These are phyloP conservation scores for Amiota minor DNA, from an alignment of 2,888 invertebrate genomes.

Conservation along the genomic window DNA sequence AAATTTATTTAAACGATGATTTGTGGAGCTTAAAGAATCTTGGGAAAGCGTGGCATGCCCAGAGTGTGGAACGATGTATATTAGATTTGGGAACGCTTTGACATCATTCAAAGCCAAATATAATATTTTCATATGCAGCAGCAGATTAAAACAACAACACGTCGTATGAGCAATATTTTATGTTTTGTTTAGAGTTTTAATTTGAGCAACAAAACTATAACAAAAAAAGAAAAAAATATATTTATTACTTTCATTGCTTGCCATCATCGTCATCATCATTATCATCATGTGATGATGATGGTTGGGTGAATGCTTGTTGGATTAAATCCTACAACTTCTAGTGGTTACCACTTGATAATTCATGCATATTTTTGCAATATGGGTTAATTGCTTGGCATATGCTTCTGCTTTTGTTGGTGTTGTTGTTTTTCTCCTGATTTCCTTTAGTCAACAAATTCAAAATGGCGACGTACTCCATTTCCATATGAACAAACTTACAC, in stretches of 20 bases:
- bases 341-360: neutral
- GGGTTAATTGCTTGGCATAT: conserved; percentile 20
- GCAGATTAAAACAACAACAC: neutral
- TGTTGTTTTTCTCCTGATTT: neutral
- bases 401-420: neutral
- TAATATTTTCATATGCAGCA: no score
- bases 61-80: neutral
- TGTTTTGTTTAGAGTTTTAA: no score
- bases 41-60: no score
- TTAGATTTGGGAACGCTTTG: neutral
- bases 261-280: neutral
- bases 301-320: no score
- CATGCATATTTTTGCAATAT: conserved; percentile 15
- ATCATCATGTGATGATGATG: no score
- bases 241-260: neutral
- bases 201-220: no score
- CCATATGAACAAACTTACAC: neutral
- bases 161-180: conserved; percentile 18
- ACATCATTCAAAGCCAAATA: no score
- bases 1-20: conserved; percentile 30
- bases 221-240: neutral
- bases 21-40: conserved; percentile 8
- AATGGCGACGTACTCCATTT: neutral
- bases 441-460: neutral
- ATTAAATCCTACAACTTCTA: neutral